Evolutionary conservation across 2,113 vertebrate genomes (phyloP), one percentile per base, ranked within the genome.

Genomic region (Gallinago media): DNA sequence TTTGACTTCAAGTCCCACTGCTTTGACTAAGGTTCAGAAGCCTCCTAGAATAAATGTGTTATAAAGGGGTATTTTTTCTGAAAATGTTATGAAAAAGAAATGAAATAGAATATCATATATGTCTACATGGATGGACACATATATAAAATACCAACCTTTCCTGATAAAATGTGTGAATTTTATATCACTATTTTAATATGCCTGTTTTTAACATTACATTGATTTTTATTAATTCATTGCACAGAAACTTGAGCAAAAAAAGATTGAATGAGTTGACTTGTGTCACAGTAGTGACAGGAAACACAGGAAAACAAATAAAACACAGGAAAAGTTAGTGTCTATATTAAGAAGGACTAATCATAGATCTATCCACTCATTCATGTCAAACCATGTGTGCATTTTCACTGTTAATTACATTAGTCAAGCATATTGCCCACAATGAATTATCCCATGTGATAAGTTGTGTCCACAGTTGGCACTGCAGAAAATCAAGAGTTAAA

Each of bases 61-160:
- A n/a, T 27, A 2, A 59, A 62, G 1, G 3, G 19, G 2, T 15
- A 0, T 22, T 23, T 18, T 92, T 50, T 0, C 15, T 61, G 29
- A 40, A 90, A 65, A 56, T 2, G 2, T 47, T 70, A 44, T 26
- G 8, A 36, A 46, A 74, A 67, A 49, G 6, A 66, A 46, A 59
- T 47, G 0, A 49, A 68, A 42, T 73, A 9, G 11, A 82, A 20
- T n/a, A 15, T 16, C 11, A 40, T 44, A n/a, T 10, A 23, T 32
- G 26, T 1, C 13, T 29, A 38, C 11, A 36, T 36, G 36, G 6
- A 42, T 8, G 67, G 11, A 52, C 4, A 42, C 3, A 29, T 26
- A 4, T 2, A 31, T 36, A 54, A 67, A 88, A 72, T 54, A 1
- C 4, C 15, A 46, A 0, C 2, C 1, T 67, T 75, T 62, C 18